Base-by-base conservation (phyloP, 2,113 vertebrate genomes). In the Pituophis catenifer region DNA sequence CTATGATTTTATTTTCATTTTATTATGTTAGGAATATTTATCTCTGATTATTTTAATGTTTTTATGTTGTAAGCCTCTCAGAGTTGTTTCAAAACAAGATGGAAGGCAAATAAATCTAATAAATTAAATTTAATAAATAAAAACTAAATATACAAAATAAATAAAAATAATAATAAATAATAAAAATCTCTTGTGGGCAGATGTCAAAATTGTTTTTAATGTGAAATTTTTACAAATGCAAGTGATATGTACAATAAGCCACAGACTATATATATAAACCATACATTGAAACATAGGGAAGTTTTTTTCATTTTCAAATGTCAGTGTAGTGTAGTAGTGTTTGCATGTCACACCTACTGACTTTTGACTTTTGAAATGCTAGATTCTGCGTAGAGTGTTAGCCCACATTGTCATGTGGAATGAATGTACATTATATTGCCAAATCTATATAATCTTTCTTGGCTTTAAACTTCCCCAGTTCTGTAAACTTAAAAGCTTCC, bases 401-500 rank as follows among this genome's bases (percentile, higher is more conserved):
- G 54, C 58, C 95, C 86, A 10, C 62, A 89, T 89, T 90, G 95
- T 94, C 19, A 89, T 54, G 19, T 92, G 53, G 90, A 70, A 54
- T 81, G 62, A 90, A 38, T 96, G 89, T 92, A 92, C 95, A 89
- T 94, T 95, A 92, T 96, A 92, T 94, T 95, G 94, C 94, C 70
- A 94, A 95, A 95, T 92, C 93, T 92, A 95, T 93, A 94, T 92
- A 96, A 87, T 96, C 94, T 94, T 96, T 89, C 95, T 96, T 44
- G 9, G 90, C 95, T 95, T 95, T 91, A 95, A 95, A 62, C 93
- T 95, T 94, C 94, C 96, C 94, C 94, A 86, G 54, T 95, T 94
- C 93, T 95, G 89, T 97, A 95, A 94, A 96, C 96, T 95, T 94
- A 96, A 95, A 97, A 96, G 95, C 91, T 90, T 96, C 95, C 96